phyloP scores from a whole-genome alignment of 2,113 vertebrate species.

The Stigmatopora argus region DNA sequence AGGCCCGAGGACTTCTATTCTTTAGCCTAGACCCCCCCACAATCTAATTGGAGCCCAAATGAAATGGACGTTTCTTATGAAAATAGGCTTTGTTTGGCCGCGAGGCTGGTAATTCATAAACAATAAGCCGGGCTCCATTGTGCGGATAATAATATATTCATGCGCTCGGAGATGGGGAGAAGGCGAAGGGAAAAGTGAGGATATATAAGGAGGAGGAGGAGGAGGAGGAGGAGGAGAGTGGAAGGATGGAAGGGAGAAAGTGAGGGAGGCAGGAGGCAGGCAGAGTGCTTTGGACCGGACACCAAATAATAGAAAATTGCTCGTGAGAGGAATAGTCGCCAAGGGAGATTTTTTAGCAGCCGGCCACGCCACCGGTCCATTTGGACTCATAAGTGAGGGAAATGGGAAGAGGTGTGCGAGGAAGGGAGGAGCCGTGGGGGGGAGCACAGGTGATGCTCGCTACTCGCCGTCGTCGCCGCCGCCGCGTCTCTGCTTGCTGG shows the following conservation, averaged over 20 bases:
- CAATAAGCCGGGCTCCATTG: slow-evolving; percentile 97
- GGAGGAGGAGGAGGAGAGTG: slow-evolving; percentile 77
- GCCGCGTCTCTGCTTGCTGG: slow-evolving; percentile 9
- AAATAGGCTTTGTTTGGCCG: slow-evolving; percentile 99
- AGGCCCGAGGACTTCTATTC: slow-evolving; percentile 94
- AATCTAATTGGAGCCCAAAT: slow-evolving; percentile 99
- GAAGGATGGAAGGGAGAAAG: slow-evolving; percentile 60
- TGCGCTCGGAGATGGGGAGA: slow-evolving; percentile 94
- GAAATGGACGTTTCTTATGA: slow-evolving; percentile 99
- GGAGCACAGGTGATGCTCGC: slow-evolving; percentile 40
- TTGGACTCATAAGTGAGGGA: slow-evolving; percentile 54
- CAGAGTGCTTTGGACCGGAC: slow-evolving; percentile 27
- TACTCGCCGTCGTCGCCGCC: slow-evolving; percentile 16
- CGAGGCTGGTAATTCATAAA: slow-evolving; percentile 99
- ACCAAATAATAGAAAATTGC: slow-evolving; percentile 57
- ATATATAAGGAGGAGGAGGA: slow-evolving; percentile 75
- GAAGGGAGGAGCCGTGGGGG: neutral
- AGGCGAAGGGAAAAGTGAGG: slow-evolving; percentile 80
- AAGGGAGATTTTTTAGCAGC: too few species aligned
- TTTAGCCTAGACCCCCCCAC: slow-evolving; percentile 79
- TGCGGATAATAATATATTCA: slow-evolving; percentile 99
- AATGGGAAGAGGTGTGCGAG: slow-evolving; percentile 20
- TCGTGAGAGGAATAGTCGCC: slow-evolving; percentile 51
- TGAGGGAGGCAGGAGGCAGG: too few species aligned
- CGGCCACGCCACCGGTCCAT: neutral